These are phyloP conservation scores for Glyphotaelius pellucidus DNA, from an alignment of 2,888 invertebrate species.

Conservation along the genomic window DNA sequence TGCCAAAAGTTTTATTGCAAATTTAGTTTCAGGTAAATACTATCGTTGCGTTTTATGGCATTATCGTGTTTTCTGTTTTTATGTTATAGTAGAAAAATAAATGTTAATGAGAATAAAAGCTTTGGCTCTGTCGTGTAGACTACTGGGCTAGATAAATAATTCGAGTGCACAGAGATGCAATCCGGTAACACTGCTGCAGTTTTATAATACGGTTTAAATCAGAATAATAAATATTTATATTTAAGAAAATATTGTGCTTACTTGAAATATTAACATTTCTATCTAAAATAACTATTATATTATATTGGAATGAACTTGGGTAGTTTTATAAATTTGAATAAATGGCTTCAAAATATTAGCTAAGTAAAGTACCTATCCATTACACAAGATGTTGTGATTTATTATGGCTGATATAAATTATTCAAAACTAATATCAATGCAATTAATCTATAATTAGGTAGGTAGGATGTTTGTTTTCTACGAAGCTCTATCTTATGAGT, in stretches of 20 bases:
- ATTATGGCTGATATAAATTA: no score
- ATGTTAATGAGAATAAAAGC: not conserved
- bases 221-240: not conserved
- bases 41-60: not conserved
- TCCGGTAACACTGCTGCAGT: not conserved
- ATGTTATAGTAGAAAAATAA: not conserved
- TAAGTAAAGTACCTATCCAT: no score
- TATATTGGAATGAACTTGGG: not conserved
- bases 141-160: not conserved
- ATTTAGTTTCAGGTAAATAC: not conserved
- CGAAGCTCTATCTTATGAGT: no score
- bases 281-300: not conserved
- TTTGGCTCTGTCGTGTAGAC: not conserved
- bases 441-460: no score
- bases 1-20: not conserved
- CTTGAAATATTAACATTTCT: not conserved
- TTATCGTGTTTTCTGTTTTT: not conserved
- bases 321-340: not conserved
- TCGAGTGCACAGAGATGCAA: not conserved
- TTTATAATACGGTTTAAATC: not conserved
- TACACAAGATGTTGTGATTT: no score
- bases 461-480: no score
- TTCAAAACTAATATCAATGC: no score
- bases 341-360: not conserved
- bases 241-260: not conserved